Conservation (phyloP, 1,140 invertebrate species). For the Drosophila persimilis region DNA sequence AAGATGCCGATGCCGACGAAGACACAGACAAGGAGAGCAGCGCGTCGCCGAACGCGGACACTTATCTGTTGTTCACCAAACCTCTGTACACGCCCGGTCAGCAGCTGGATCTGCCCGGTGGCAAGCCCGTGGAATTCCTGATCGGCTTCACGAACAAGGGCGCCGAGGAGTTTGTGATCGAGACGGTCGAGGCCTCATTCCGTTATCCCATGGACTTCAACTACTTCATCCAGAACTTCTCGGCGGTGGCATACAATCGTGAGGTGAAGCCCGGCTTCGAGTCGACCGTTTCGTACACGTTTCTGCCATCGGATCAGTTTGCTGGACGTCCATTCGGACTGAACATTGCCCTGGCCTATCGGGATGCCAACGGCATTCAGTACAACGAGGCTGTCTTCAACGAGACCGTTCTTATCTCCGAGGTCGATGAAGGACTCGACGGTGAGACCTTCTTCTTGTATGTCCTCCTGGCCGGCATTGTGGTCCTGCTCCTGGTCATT, state of each 20-base stretch:
- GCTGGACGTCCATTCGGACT: conserved; percentile 98
- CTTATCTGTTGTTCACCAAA: conserved; percentile 95
- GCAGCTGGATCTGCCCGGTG: conserved; percentile 86
- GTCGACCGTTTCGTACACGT: conserved; percentile 97
- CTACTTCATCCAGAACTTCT: conserved; percentile 99
- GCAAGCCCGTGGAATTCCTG: conserved; percentile 95
- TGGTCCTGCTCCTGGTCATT: conserved; percentile 93
- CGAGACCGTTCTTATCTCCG: conserved; percentile 98
- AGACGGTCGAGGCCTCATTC: conserved; percentile 98
- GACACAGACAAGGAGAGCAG: conserved; percentile 86
- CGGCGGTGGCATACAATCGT: conserved; percentile 93
- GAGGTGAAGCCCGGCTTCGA: conserved; percentile 95
- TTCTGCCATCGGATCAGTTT: conserved; percentile 97
- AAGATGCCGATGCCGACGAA: conserved; percentile 87
- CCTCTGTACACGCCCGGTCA: conserved; percentile 84
- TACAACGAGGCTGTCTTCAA: conserved; percentile 98
- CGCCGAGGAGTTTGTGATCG: conserved; percentile 94
- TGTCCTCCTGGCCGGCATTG: conserved; percentile 94
- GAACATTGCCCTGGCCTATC: conserved; percentile 96
- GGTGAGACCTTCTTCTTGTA: conserved; percentile 99
- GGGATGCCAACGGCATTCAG: conserved; percentile 88
- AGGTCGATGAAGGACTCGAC: conserved; percentile 98
- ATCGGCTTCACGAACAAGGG: conserved; percentile 99
- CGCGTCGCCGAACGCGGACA: conserved; percentile 96
- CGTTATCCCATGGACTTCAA: conserved; percentile 99